These are phyloP conservation scores for Rotaria macrura DNA, from an alignment of 2,888 invertebrate species.

Conservation along the genomic window DNA sequence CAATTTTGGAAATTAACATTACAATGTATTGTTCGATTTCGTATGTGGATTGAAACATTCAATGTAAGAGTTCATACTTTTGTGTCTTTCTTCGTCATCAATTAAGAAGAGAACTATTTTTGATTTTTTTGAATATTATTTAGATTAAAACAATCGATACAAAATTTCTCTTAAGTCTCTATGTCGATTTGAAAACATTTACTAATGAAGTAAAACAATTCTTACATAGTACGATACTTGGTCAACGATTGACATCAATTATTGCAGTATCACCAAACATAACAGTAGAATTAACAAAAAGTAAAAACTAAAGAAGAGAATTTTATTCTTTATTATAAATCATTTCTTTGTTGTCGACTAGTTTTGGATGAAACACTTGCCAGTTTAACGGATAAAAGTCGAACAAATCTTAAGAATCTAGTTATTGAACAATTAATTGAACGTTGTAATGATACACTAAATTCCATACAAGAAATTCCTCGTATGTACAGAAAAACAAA, in stretches of 20 bases:
- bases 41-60: background rate
- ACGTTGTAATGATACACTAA: slow-evolving; percentile 44
- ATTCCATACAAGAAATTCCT: slow-evolving; percentile 74
- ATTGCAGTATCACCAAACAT: background rate
- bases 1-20: slow-evolving; percentile 52
- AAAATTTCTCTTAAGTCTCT: background rate
- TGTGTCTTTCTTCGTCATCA: too few species aligned
- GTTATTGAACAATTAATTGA: slow-evolving; percentile 21
- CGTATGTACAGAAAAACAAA: slow-evolving; percentile 81
- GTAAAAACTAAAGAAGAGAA: background rate
- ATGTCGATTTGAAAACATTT: background rate
- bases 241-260: background rate
- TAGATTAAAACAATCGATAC: background rate
- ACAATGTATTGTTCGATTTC: background rate
- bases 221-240: background rate
- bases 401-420: background rate
- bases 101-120: too few species aligned
- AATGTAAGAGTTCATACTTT: background rate
- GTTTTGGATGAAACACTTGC: background rate
- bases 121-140: too few species aligned
- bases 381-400: background rate
- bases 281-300: background rate
- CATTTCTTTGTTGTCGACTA: background rate
- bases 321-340: background rate
- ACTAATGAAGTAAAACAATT: background rate